Conservation (phyloP, 2,888 invertebrate genomes). For the Halictus quadricinctus region DNA sequence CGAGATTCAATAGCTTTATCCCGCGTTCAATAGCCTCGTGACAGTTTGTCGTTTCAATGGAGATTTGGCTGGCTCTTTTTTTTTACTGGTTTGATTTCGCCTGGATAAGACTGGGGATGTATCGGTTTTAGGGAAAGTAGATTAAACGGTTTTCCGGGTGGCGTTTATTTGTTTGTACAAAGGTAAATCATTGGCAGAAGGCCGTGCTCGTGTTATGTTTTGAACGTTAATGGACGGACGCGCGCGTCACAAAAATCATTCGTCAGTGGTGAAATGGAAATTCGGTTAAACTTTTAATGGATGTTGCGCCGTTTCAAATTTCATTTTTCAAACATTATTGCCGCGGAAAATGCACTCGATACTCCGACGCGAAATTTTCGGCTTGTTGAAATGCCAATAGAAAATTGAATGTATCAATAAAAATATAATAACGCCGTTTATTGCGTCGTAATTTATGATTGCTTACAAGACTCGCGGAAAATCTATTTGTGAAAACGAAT, state of each 20-base stretch:
- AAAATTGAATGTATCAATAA: not conserved
- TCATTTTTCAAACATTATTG: not conserved
- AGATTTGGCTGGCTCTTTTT: not conserved
- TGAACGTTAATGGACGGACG: not conserved
- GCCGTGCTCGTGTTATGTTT: not conserved
- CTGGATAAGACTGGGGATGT: not conserved
- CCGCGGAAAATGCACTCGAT: not conserved
- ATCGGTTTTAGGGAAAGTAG: conserved; percentile 6
- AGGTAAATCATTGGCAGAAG: not conserved
- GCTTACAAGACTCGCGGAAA: not conserved
- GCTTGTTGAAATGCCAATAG: not conserved
- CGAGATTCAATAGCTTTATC: not conserved
- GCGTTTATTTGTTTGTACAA: not conserved
- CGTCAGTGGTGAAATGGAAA: not conserved
- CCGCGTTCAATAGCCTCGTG: not conserved
- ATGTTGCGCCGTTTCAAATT: not conserved
- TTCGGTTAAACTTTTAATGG: not conserved
- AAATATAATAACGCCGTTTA: not conserved
- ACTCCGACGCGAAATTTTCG: not conserved
- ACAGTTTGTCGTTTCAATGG: not conserved
- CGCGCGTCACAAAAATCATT: not conserved
- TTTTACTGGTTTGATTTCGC: not conserved
- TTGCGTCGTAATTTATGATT: not conserved
- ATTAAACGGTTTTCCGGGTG: not conserved
- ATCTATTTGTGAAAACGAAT: not conserved